A percentile compares a stretch with the other conserved stretches of the same genome.
phyloP scores from a whole-genome alignment of 2,888 invertebrate genomes.

The Heteromyza rotundicornis region DNA sequence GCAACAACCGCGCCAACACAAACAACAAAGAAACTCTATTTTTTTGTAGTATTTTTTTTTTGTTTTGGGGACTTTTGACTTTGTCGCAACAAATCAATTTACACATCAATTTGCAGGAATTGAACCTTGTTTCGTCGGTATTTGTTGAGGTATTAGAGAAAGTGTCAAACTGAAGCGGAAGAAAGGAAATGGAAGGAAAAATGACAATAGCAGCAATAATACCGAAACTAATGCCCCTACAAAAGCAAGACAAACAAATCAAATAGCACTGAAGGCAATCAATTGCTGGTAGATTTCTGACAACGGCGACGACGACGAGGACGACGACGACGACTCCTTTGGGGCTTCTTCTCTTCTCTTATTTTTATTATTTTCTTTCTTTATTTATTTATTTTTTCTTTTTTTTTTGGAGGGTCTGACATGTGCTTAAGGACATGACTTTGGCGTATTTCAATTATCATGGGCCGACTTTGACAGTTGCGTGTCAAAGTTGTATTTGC shows the following conservation, averaged over 20 bases:
- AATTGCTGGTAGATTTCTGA: background rate
- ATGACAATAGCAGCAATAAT: slow-evolving; percentile 21
- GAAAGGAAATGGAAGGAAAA: background rate
- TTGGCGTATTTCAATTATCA: background rate
- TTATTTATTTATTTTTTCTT: background rate
- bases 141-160: slow-evolving; percentile 17
- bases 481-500: background rate
- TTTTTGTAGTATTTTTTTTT: background rate
- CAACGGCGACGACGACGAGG: background rate
- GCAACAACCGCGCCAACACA: background rate
- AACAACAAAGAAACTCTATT: no score
- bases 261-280: slow-evolving; percentile 15
- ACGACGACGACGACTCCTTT: no score
- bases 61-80: background rate
- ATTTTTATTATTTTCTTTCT: no score
- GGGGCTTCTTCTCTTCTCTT: no score
- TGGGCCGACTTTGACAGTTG: background rate
- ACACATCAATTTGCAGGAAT: background rate
- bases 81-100: slow-evolving; percentile 6
- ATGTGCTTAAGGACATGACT: no score
- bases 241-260: slow-evolving; percentile 27
- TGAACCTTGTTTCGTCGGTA: background rate
- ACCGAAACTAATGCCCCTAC: slow-evolving; percentile 27
- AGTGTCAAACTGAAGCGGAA: slow-evolving; percentile 46
- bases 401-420: background rate